These are phyloP conservation scores for Nemotelus nigrinus DNA, from an alignment of 2,888 invertebrate genomes.

Conservation along the genomic window DNA sequence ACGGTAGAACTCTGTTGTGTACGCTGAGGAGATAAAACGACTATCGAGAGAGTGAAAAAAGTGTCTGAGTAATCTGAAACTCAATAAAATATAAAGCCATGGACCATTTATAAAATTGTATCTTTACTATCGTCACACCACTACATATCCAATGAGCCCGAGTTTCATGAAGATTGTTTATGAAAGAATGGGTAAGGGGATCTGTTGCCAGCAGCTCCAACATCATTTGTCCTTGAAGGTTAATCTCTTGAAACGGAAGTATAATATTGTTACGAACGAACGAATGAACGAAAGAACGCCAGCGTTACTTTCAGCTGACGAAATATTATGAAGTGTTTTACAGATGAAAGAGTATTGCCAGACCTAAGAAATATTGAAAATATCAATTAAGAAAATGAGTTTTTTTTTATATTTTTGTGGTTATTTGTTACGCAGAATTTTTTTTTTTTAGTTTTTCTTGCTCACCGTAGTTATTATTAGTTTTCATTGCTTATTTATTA, in stretches of 20 bases:
- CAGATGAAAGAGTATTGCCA: too few species aligned
- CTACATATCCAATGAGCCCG: background rate
- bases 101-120: conserved; percentile 33
- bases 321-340: background rate
- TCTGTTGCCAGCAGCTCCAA: background rate
- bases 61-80: conserved; percentile 35
- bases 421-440: too few species aligned
- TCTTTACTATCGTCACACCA: conserved; percentile 15
- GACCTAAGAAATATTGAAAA: too few species aligned
- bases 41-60: background rate
- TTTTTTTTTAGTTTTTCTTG: too few species aligned
- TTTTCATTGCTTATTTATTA: too few species aligned
- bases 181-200: background rate
- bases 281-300: too few species aligned
- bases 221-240: conserved; percentile 31
- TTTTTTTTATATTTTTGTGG: too few species aligned
- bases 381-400: too few species aligned
- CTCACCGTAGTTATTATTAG: too few species aligned
- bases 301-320: conserved; percentile 35
- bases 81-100: conserved; percentile 37
- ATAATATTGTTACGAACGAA: conserved; percentile 24
- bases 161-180: background rate
- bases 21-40: too few species aligned
- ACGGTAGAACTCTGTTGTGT: too few species aligned
- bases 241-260: conserved; percentile 45